phyloP scores from a whole-genome alignment of 2,797 vertebrate species.

The Poeciliopsis turneri region DNA sequence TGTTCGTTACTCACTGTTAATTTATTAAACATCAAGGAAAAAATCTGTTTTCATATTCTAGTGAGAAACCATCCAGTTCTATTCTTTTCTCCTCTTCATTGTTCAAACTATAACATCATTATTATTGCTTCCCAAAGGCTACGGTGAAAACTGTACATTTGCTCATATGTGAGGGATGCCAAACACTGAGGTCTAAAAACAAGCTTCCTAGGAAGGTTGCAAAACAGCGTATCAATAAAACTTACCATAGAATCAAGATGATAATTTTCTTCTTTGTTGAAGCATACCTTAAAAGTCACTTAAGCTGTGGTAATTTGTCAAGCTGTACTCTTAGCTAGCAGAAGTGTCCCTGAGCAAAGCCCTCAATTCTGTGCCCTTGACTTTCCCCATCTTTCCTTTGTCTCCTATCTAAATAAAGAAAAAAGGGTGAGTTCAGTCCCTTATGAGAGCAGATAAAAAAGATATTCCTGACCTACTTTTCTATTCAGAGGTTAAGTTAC shows the following conservation, averaged over 20 bases:
- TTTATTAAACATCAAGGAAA: neutral
- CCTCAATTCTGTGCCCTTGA: conserved; percentile 21
- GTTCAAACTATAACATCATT: neutral
- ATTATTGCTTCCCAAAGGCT: neutral
- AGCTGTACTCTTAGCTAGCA: neutral
- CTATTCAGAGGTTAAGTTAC: conserved; percentile 28
- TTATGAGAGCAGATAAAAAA: conserved; percentile 13
- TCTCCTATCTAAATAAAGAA: conserved; percentile 46
- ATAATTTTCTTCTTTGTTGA: neutral
- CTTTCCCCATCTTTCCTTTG: conserved; percentile 9
- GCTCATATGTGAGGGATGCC: neutral
- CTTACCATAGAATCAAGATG: neutral
- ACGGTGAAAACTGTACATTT: neutral
- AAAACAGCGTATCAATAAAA: neutral
- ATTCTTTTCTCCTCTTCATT: neutral
- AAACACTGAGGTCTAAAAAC: neutral
- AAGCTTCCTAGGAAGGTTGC: neutral
- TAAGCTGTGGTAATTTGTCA: neutral
- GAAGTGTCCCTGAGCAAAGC: conserved; percentile 9
- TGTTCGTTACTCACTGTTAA: neutral
- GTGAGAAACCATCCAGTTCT: neutral
- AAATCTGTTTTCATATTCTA: neutral
- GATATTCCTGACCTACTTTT: conserved; percentile 24
- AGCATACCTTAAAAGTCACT: neutral
- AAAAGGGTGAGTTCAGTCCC: conserved; percentile 26